Conservation (phyloP, 2,797 vertebrate species). For the Ctenopoma multispine region DNA sequence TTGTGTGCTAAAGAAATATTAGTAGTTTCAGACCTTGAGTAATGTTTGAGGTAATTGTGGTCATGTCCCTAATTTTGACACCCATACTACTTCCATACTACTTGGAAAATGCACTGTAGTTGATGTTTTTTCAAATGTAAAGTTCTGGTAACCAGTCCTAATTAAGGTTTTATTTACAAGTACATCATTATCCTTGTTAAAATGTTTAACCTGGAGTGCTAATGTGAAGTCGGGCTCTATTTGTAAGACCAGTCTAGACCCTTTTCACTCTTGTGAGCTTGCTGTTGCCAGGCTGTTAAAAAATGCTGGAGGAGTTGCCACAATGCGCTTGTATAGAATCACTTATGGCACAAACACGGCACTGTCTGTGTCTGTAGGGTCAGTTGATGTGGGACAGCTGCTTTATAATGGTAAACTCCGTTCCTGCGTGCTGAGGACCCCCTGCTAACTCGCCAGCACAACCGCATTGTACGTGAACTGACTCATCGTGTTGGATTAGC, state of each 20-base stretch:
- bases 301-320: slow-evolving; percentile 73
- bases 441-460: slow-evolving; percentile 73
- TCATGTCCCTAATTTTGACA: slow-evolving; percentile 28
- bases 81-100: background rate
- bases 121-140: slow-evolving; percentile 33
- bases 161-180: slow-evolving; percentile 65
- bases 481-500: slow-evolving; percentile 83
- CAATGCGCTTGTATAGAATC: slow-evolving; percentile 72
- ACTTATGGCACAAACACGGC: slow-evolving; percentile 77
- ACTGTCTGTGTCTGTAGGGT: slow-evolving; percentile 67
- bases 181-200: slow-evolving; percentile 58
- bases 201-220: slow-evolving; percentile 54
- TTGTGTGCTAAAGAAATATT: slow-evolving; percentile 24
- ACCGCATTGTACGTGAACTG: slow-evolving; percentile 80
- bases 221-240: slow-evolving; percentile 68
- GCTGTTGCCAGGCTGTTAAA: slow-evolving; percentile 77
- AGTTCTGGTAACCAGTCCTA: slow-evolving; percentile 47
- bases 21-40: slow-evolving; percentile 16
- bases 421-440: slow-evolving; percentile 76
- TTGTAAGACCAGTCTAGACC: slow-evolving; percentile 73
- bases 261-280: slow-evolving; percentile 55
- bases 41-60: slow-evolving; percentile 23
- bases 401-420: slow-evolving; percentile 85
- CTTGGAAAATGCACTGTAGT: slow-evolving; percentile 29
- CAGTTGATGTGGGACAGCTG: slow-evolving; percentile 73